phyloP scores from a whole-genome alignment of 2,113 vertebrate genomes.

The Amblyopsis rosae region DNA sequence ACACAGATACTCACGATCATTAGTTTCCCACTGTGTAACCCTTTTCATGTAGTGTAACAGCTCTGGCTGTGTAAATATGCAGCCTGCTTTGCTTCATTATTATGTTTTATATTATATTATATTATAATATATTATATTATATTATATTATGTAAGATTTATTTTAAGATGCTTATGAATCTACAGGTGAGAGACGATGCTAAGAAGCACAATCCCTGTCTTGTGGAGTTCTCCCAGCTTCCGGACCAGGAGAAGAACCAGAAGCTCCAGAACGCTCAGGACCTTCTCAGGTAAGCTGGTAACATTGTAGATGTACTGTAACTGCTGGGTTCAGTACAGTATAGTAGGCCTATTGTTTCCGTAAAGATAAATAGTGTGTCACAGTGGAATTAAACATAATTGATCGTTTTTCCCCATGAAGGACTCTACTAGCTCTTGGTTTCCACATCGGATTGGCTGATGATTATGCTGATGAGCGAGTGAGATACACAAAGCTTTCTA shows the following conservation, averaged over 20 bases:
- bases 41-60: background rate
- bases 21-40: background rate
- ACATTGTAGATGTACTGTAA: background rate
- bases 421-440: constrained; percentile 88
- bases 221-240: constrained; percentile 89
- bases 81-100: background rate
- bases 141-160: too few relatives aligned
- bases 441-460: constrained; percentile 85
- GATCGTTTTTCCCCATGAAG: constrained; percentile 58
- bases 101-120: too few relatives aligned
- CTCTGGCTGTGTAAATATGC: background rate
- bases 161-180: constrained; percentile 14
- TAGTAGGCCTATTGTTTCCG: too few relatives aligned
- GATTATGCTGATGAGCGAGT: constrained; percentile 84
- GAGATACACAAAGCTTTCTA: constrained; percentile 83
- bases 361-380: background rate
- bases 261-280: constrained; percentile 89
- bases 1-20: background rate
- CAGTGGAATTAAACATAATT: background rate
- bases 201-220: constrained; percentile 88
- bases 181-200: constrained; percentile 88
- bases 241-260: constrained; percentile 88
- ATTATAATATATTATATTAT: too few relatives aligned
- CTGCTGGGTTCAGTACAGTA: background rate
- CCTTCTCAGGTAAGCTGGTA: constrained; percentile 82